These are phyloP conservation scores for Zaprionus davidi DNA, from an alignment of 1,140 invertebrate genomes.

Conservation along the genomic window DNA sequence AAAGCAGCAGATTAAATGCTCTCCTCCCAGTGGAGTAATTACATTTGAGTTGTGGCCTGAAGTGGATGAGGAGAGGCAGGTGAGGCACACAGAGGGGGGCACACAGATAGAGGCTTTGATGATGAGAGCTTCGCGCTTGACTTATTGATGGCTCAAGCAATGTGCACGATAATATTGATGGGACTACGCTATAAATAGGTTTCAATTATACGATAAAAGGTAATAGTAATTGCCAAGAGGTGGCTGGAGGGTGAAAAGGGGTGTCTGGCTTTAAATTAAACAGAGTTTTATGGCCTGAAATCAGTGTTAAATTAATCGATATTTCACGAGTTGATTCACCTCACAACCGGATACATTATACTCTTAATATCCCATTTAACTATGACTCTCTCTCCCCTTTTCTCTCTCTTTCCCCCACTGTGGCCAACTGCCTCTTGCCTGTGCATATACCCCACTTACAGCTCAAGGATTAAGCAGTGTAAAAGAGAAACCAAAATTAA, in stretches of 20 bases:
- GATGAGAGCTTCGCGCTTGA: conserved; percentile 37
- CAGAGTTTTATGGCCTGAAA: not conserved
- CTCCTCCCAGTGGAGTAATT: conserved; percentile 18
- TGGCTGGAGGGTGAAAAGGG: not conserved
- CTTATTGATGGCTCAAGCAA: conserved; percentile 29
- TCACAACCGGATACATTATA: not conserved
- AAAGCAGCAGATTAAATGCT: conserved; percentile 37
- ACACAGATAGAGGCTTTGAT: conserved; percentile 22
- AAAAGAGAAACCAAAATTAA: not conserved
- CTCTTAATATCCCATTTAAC: not conserved
- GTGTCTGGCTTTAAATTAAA: not conserved
- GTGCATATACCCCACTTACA: not conserved
- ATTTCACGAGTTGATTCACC: not conserved
- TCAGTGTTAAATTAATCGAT: not conserved
- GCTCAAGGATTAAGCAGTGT: not conserved
- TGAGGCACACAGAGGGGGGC: not conserved
- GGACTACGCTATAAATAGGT: not conserved
- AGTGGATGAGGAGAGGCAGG: not conserved
- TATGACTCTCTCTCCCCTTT: not conserved
- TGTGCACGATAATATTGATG: conserved; percentile 22
- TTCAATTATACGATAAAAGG: not conserved
- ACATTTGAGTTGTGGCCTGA: conserved; percentile 13
- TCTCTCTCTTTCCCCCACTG: not conserved
- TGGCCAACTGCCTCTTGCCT: not conserved
- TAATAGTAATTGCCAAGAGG: too few relatives aligned